Base-by-base conservation (phyloP, 2,113 vertebrate genomes). In the Ceratotherium simum region DNA sequence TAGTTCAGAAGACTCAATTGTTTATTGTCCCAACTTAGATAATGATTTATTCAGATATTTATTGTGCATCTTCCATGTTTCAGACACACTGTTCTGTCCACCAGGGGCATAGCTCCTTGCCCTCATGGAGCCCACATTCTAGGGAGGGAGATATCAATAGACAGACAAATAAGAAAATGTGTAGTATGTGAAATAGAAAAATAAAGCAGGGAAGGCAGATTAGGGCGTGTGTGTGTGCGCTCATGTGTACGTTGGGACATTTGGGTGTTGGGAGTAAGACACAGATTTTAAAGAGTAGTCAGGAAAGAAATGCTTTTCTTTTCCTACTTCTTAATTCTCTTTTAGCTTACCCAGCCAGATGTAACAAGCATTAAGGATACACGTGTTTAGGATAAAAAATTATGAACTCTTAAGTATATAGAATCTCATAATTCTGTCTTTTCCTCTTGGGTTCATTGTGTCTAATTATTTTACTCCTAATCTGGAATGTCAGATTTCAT, bases 251-350 rank as follows among this genome's bases (percentile, higher is more conserved):
- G 46, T 80, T 39, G 56, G 75, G 33, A 7, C 14, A 20, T 79
- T 36, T 58, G 46, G 5, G 6, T 25, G 6, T 82, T 69, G n/a
- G 13, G 17, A 25, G 27, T 56, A 20, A 83, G 51, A 64, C 56
- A 39, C 64, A 75, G 56, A 75, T 70, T 81, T 54, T 75, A 33
- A 58, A 64, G 31, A 39, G 33, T 79, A 31, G 13, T 62, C 60
- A 82, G n/a, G 81, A 91, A 64, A 62, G 46, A 51, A 75, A 60
- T 93, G 80, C n/a, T n/a, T 90, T 73, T 76, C 25, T 69, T 85
- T 81, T 81, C 51, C 75, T 54, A 12, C 64, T 89, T 16, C 10
- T 60, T 29, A 29, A 25, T 36, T 27, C 11, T 54, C 18, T 64
- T 36, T 11, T 29, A 48, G 54, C 36, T 85, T 62, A 33, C 20